Evolutionary conservation across 2,113 vertebrate genomes (phyloP), one percentile per base, ranked within the genome.

Genomic region (Nothoprocta pentlandii): DNA sequence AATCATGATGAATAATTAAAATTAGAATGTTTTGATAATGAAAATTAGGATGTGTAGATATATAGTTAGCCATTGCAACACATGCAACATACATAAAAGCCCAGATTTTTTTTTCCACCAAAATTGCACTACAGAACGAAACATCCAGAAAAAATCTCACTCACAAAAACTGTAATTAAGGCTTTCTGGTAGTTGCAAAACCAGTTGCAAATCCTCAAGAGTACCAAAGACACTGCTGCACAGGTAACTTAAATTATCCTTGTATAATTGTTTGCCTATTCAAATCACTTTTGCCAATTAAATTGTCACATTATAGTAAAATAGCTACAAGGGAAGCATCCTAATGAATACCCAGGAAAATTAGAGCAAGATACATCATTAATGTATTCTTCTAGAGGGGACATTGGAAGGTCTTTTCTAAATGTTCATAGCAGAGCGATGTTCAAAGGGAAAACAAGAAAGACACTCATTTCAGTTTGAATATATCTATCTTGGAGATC

Each of bases 241-340:
- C 5, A 63, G 0, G 0, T 83, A 79, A 42, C 19, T 90, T 86
- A 88, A 94, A 92, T 90, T 74, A 88, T 78, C 26, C 41, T 59
- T 84, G 23, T 34, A 63, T 87, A 83, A 94, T 68, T 93, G 56
- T 92, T 92, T 73, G 34, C 41, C 76, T 85, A 12, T 71, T 80
- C 59, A 83, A 88, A 63, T 59, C 56, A 67, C 36, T 88, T 16
- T 25, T 86, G 54, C 26, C 36, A 84, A 88, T 80, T 92, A 92
- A 92, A 94, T 83, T 86, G 70, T 87, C 47, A 78, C 46, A 56
- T 80, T 92, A 71, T 51, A 88, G 77, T 80, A 75, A 82, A 79
- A 90, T 49, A 53, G 1, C 15, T 84, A 46, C 23, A 84, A 70
- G 25, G 30, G 28, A 28, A 88, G 80, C 22, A 49, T 80, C 23